Evolutionary conservation across 30 jellyfish, hydroid and myxozoan genomes (phyloP).

Genomic region (Pelagia noctiluca): DNA sequence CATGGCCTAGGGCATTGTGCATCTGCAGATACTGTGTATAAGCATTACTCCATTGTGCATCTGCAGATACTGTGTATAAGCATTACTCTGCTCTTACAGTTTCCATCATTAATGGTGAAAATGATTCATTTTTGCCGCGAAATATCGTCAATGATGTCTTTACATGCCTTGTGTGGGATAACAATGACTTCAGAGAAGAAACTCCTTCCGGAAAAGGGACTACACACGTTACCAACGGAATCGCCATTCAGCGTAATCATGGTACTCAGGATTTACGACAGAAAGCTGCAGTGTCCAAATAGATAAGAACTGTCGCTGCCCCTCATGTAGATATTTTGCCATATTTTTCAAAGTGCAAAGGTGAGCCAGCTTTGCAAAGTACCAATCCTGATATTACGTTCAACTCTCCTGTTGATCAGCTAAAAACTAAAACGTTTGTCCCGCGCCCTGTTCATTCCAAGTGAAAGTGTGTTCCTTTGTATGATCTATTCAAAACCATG

Average conservation of each 20-base stretch:
- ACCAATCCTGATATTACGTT: too few relatives aligned
- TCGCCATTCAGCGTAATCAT: conserved; percentile 35
- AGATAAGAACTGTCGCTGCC: conserved; percentile 25
- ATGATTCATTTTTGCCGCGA: conserved; percentile 4
- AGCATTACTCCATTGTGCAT: too few relatives aligned
- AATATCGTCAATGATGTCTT: conserved; percentile 2
- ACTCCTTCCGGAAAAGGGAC: conserved; percentile 55
- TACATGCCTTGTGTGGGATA: conserved; percentile 51
- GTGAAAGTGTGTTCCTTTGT: too few relatives aligned
- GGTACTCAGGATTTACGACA: neutral
- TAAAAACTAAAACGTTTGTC: too few relatives aligned
- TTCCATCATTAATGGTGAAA: conserved; percentile 12
- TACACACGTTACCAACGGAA: conserved; percentile 70
- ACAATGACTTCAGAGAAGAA: too few relatives aligned
- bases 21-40: conserved; percentile 4
- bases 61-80: too few relatives aligned
- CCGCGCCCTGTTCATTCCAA: too few relatives aligned
- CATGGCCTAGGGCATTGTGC: conserved; percentile 62
- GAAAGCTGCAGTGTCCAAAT: neutral
- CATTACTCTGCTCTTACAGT: conserved; percentile 49
- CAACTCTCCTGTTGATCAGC: too few relatives aligned
- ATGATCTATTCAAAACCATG: too few relatives aligned
- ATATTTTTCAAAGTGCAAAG: neutral
- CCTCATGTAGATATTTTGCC: conserved; percentile 32
- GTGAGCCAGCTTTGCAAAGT: conserved; percentile 42